A percentile compares a stretch with the other conserved stretches of the same genome.
Evolutionary conservation across 2,888 invertebrate species (phyloP).

Genomic region (Cerceris rybyensis): DNA sequence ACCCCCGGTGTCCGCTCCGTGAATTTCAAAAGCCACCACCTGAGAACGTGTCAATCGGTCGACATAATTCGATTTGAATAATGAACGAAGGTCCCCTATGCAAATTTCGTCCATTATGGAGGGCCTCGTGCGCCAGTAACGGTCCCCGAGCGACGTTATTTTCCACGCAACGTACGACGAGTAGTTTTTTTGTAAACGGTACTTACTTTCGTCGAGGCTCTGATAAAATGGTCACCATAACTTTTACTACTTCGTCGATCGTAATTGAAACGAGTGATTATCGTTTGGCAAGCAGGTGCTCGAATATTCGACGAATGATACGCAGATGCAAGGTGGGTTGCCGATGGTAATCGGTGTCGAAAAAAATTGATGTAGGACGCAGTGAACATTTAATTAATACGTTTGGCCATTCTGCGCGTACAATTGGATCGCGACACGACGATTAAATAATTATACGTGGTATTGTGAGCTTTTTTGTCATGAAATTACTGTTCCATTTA

Average conservation of each 20-base stretch:
- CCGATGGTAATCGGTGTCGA: conserved; percentile 34
- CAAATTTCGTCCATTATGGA: conserved; percentile 76
- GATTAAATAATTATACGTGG: conserved; percentile 36
- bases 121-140: conserved; percentile 62
- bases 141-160: conserved; percentile 62
- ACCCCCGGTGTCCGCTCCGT: conserved; percentile 60
- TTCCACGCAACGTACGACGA: conserved; percentile 33
- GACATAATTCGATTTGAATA: conserved; percentile 78
- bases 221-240: neutral
- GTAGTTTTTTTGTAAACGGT: neutral
- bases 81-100: conserved; percentile 77
- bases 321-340: conserved; percentile 36
- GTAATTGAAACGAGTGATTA: conserved; percentile 24
- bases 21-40: conserved; percentile 74
- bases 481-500: conserved; percentile 37
- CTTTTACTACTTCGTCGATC: conserved; percentile 8
- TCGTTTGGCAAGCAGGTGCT: conserved; percentile 38
- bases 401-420: conserved; percentile 29
- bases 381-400: conserved; percentile 50
- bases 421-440: conserved; percentile 27
- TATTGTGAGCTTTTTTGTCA: conserved; percentile 1
- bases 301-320: conserved; percentile 31
- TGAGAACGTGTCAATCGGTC: conserved; percentile 76
- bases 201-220: neutral
- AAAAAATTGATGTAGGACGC: conserved; percentile 47